Evolutionary conservation across 2,888 invertebrate species (phyloP).

Genomic region (Tortrix viridana): DNA sequence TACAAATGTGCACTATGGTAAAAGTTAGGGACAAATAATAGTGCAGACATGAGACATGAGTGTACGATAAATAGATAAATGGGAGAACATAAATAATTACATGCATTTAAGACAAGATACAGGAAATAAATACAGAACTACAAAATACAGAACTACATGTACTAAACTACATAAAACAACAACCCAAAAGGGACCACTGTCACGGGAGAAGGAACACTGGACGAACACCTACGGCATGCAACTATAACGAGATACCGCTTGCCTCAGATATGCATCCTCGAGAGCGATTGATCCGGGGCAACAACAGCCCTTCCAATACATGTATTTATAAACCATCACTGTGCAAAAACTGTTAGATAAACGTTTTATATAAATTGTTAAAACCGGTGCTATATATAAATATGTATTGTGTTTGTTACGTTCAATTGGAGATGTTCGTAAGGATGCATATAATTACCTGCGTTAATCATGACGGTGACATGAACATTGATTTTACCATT

Average conservation of each 20-base stretch:
- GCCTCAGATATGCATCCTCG: slow-evolving; percentile 83
- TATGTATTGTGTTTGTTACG: slow-evolving; percentile 43
- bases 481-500: slow-evolving; percentile 95
- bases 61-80: slow-evolving; percentile 20
- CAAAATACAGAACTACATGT: slow-evolving; percentile 10
- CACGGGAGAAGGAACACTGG: slow-evolving; percentile 34
- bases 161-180: slow-evolving; percentile 31
- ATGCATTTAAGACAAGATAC: slow-evolving; percentile 30
- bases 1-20: not conserved
- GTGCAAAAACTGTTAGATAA: slow-evolving; percentile 77
- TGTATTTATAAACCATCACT: slow-evolving; percentile 69
- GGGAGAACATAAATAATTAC: slow-evolving; percentile 35
- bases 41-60: slow-evolving; percentile 3
- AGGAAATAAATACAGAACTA: slow-evolving; percentile 23
- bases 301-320: slow-evolving; percentile 63
- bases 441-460: slow-evolving; percentile 85
- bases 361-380: slow-evolving; percentile 54
- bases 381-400: slow-evolving; percentile 58
- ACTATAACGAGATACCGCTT: slow-evolving; percentile 69
- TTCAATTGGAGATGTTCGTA: slow-evolving; percentile 60
- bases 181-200: slow-evolving; percentile 21
- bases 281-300: slow-evolving; percentile 61
- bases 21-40: not conserved
- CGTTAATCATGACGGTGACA: slow-evolving; percentile 93
- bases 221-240: slow-evolving; percentile 58